These are phyloP conservation scores for Zophobas atratus DNA, from an alignment of 1,140 invertebrate species.

Conservation along the genomic window DNA sequence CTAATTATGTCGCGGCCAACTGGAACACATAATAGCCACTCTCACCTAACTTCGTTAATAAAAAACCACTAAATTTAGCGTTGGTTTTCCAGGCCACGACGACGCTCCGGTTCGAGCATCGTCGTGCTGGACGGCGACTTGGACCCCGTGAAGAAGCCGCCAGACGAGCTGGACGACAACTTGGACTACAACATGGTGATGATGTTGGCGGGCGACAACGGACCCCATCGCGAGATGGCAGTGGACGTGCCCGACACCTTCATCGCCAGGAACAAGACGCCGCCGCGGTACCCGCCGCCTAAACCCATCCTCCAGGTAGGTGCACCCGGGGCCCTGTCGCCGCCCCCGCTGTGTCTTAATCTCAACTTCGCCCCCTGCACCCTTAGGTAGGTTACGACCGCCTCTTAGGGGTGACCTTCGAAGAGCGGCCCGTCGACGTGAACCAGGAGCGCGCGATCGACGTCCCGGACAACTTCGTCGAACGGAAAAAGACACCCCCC, in stretches of 20 bases:
- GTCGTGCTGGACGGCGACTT: constrained; percentile 77
- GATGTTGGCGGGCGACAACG: constrained; percentile 79
- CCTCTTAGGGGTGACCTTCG: constrained; percentile 65
- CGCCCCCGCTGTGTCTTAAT: neutral
- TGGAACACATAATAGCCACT: no score
- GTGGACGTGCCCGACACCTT: constrained; percentile 98
- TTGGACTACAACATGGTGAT: constrained; percentile 76
- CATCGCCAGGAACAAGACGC: constrained; percentile 91
- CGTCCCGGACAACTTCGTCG: constrained; percentile 83
- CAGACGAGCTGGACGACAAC: constrained; percentile 65
- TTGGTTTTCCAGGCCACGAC: constrained; percentile 73
- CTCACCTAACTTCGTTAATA: no score
- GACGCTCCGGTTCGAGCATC: constrained; percentile 79
- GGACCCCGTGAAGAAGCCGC: constrained; percentile 66
- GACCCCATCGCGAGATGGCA: constrained; percentile 96
- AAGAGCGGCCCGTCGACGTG: constrained; percentile 62
- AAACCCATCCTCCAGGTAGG: constrained; percentile 70
- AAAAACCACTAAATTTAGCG: no score
- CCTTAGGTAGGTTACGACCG: constrained; percentile 67
- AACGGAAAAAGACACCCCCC: constrained; percentile 76
- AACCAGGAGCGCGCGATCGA: constrained; percentile 83
- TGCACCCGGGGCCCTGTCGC: neutral
- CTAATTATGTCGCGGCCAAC: no score
- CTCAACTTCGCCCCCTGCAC: neutral
- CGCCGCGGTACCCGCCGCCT: constrained; percentile 90